Evolutionary conservation across 2,113 vertebrate genomes (phyloP).

Genomic region (Hippocampus guttulatus): DNA sequence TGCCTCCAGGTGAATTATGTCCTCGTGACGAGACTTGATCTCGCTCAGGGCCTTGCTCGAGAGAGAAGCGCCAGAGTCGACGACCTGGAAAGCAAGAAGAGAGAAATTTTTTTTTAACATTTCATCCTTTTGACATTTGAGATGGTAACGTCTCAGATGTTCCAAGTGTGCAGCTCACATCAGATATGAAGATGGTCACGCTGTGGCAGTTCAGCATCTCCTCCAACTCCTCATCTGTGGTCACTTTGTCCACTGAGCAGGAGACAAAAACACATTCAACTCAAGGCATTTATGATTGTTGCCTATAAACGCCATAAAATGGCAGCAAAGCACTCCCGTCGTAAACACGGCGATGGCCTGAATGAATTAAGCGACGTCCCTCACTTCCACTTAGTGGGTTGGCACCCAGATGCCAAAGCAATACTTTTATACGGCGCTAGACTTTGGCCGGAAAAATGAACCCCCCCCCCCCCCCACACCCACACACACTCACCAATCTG

Average conservation of each 20-base stretch:
- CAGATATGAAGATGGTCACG: conserved; percentile 82
- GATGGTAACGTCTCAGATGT: background rate
- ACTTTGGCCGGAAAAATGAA: too few species aligned
- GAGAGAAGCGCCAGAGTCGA: conserved; percentile 74
- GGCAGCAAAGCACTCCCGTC: background rate
- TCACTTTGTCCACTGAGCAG: conserved; percentile 78
- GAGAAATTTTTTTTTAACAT: background rate
- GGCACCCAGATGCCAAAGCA: too few species aligned
- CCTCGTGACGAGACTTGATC: conserved; percentile 84
- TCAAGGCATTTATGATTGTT: background rate
- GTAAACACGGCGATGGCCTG: background rate
- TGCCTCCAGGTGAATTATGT: conserved; percentile 84
- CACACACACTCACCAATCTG: conserved; percentile 86
- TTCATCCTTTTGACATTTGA: background rate
- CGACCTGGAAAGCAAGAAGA: conserved; percentile 55
- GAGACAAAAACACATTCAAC: background rate
- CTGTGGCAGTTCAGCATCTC: conserved; percentile 83
- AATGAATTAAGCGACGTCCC: too few species aligned
- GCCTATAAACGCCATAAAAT: background rate
- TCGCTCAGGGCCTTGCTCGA: conserved; percentile 82
- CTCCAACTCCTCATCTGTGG: conserved; percentile 85
- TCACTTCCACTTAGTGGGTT: too few species aligned
- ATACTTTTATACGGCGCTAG: too few species aligned
- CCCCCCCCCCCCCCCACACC: too few species aligned
- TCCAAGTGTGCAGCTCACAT: conserved; percentile 67